Conservation (phyloP, 2,113 vertebrate species). For the cat (Felis catus) region F.catus_Fca126_mat1.0 CM031421.1:37293001-37293500, state of each 20-base stretch:
- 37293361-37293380: background rate
- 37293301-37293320: background rate
- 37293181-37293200: background rate
- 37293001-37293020: background rate
- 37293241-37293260: background rate
- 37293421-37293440: background rate
- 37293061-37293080: slow-evolving; percentile 34
- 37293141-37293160: background rate
- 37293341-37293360: background rate
- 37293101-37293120: background rate
- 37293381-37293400: background rate
- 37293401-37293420: background rate
- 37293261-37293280: background rate
- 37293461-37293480: background rate
- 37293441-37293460: background rate
- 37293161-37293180: background rate
- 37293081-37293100: background rate
- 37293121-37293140: background rate
- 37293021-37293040: background rate
- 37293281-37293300: background rate
- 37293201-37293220: background rate
- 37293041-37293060: background rate
- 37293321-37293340: background rate
- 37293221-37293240: background rate
- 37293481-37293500: background rate